phyloP scores from a whole-genome alignment of 2,888 invertebrate species.

The Ophion ventricosus region DNA sequence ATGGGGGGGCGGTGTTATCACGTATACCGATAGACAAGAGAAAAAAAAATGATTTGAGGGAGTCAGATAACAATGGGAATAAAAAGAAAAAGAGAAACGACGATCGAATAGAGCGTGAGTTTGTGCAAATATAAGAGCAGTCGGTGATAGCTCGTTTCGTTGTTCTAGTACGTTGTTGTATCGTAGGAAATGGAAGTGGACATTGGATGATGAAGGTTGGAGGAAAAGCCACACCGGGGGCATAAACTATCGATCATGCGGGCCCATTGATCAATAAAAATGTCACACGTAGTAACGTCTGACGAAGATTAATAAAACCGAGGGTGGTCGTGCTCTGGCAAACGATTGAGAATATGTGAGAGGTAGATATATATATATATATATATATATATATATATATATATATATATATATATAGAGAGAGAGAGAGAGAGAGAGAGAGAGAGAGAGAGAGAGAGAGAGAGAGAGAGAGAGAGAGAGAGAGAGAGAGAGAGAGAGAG shows the following conservation, averaged over 20 bases:
- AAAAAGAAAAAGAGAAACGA: background rate
- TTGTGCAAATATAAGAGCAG: slow-evolving; percentile 26
- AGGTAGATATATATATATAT: too few species aligned
- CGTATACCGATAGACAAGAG: slow-evolving; percentile 19
- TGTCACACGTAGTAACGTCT: slow-evolving; percentile 36
- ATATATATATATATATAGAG: too few species aligned
- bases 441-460: too few species aligned
- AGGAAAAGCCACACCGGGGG: slow-evolving; percentile 18
- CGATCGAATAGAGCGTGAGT: slow-evolving; percentile 6
- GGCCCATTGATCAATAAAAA: slow-evolving; percentile 57
- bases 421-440: too few species aligned
- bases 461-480: background rate
- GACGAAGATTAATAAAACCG: slow-evolving; percentile 57
- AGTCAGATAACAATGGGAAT: background rate
- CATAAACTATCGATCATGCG: slow-evolving; percentile 51
- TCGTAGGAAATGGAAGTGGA: slow-evolving; percentile 2
- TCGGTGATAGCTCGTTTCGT: slow-evolving; percentile 2
- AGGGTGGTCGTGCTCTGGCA: slow-evolving; percentile 12
- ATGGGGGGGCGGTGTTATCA: background rate
- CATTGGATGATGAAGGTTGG: slow-evolving; percentile 8
- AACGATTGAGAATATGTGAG: background rate
- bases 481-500: background rate
- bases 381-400: too few species aligned
- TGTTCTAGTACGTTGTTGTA: slow-evolving; percentile 31
- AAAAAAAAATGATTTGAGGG: background rate